Conservation (phyloP, 2,888 invertebrate genomes). For the Pristionchus mayeri region DNA sequence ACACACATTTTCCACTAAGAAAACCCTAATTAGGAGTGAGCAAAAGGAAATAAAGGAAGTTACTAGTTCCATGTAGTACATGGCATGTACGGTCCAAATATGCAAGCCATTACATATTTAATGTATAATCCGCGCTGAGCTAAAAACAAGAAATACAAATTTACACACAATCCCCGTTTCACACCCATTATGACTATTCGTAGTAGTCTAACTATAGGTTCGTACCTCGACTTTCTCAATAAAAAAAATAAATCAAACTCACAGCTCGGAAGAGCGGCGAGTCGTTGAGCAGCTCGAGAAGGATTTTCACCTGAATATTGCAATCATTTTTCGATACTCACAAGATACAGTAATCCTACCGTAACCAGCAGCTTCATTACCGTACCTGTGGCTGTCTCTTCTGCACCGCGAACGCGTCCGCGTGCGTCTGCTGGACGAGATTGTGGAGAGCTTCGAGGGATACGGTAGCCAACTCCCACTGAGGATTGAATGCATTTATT, state of each 20-base stretch:
- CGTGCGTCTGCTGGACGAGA: slow-evolving; percentile 66
- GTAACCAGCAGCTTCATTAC: background rate
- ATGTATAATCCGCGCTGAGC: too few relatives aligned
- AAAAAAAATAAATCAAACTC: slow-evolving; percentile 39
- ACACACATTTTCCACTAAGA: too few relatives aligned
- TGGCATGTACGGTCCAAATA: too few relatives aligned
- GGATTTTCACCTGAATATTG: slow-evolving; percentile 62
- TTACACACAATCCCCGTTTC: background rate
- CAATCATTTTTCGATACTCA: background rate
- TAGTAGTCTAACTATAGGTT: background rate
- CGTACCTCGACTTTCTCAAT: background rate
- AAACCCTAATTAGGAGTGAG: too few relatives aligned
- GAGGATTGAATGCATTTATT: too few relatives aligned
- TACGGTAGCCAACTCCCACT: slow-evolving; percentile 69
- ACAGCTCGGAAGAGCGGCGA: slow-evolving; percentile 59
- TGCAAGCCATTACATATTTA: too few relatives aligned
- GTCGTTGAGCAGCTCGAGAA: slow-evolving; percentile 71
- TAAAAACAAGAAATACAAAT: too few relatives aligned
- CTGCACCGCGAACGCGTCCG: slow-evolving; percentile 63
- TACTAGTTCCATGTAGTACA: too few relatives aligned
- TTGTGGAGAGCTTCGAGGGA: slow-evolving; percentile 63
- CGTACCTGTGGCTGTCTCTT: slow-evolving; percentile 45
- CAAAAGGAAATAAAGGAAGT: too few relatives aligned
- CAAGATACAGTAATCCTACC: background rate
- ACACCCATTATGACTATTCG: too few relatives aligned